These are phyloP conservation scores for Epizoanthus ramosus DNA, from an alignment of 92 coral and sea anemone genomes.

Conservation along the genomic window DNA sequence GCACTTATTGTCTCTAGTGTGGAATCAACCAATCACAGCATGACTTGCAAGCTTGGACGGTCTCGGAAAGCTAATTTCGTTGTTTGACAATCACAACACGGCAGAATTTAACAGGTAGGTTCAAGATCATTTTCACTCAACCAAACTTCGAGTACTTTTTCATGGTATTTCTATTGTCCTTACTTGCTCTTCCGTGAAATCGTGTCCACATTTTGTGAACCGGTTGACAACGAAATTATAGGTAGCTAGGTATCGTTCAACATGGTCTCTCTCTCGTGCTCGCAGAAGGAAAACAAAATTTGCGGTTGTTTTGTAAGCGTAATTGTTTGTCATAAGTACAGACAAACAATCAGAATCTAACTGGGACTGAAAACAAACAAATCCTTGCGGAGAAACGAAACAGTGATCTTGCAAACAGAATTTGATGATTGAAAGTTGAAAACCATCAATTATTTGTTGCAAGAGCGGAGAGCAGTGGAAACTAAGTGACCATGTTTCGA, in stretches of 20 bases:
- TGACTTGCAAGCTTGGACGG: slow-evolving; percentile 3
- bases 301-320: slow-evolving; percentile 33
- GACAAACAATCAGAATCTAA: slow-evolving; percentile 9
- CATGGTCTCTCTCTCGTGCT: not conserved
- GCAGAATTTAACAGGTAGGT: slow-evolving; percentile 41
- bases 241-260: not conserved
- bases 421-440: not conserved
- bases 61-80: not conserved
- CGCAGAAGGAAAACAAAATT: not conserved
- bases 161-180: slow-evolving; percentile 6
- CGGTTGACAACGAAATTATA: not conserved
- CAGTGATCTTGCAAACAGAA: not conserved
- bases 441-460: not conserved
- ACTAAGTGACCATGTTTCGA: not conserved
- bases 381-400: not conserved
- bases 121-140: not conserved
- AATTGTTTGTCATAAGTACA: slow-evolving; percentile 13
- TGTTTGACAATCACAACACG: slow-evolving; percentile 29
- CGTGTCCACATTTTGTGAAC: not conserved
- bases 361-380: slow-evolving; percentile 29
- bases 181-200: slow-evolving; percentile 33
- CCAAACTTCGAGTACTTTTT: slow-evolving; percentile 3
- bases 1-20: slow-evolving; percentile 9
- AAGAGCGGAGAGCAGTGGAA: not conserved
- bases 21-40: slow-evolving; percentile 24